Evolutionary conservation across 2,797 vertebrate species (phyloP).

Genomic region (Helarctos malayanus): DNA sequence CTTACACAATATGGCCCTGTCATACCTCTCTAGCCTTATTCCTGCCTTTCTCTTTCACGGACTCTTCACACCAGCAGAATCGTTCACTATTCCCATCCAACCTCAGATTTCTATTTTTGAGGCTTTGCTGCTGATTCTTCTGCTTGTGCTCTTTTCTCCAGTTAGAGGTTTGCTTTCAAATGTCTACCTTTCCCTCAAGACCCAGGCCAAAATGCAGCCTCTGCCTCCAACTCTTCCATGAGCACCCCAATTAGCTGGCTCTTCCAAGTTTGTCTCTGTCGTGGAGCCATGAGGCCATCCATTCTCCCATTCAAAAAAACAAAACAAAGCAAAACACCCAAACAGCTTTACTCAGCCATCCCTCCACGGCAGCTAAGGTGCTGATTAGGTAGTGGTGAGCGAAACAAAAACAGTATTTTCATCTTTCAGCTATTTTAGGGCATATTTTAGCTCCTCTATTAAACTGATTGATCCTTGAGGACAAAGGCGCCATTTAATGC

Average conservation of each 20-base stretch:
- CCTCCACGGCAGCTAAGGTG: neutral
- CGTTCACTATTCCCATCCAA: neutral
- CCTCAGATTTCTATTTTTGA: neutral
- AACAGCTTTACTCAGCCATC: neutral
- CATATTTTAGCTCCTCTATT: neutral
- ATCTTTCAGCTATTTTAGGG: neutral
- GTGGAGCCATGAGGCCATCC: neutral
- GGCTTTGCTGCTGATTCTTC: neutral
- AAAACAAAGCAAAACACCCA: neutral
- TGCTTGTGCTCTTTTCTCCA: neutral
- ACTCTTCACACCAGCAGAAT: neutral
- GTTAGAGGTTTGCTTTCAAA: neutral
- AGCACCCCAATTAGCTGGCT: neutral
- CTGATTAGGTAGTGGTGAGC: neutral
- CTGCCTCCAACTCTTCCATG: neutral
- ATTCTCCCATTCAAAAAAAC: neutral
- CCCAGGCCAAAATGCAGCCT: neutral
- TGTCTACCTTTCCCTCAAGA: neutral
- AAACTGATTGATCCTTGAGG: neutral
- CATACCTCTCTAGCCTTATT: neutral
- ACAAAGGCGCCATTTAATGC: neutral
- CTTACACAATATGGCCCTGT: neutral
- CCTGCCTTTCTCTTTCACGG: neutral
- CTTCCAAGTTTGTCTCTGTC: neutral
- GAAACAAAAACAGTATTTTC: neutral